Base-by-base conservation (phyloP, 2,113 vertebrate species). In the Myanophis thanlyinensis region DNA sequence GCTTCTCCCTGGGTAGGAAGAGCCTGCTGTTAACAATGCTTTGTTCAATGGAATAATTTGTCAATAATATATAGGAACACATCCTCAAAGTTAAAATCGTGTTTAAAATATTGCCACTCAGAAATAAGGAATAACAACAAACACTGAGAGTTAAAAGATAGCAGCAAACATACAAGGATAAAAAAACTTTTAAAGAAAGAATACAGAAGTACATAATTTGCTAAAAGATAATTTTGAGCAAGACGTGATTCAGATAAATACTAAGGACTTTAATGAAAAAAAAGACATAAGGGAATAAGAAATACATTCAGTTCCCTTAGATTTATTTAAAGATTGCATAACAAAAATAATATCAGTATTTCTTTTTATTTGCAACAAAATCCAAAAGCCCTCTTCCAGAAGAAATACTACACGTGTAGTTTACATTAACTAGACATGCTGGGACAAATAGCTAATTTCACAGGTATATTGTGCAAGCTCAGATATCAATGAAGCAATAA, bases 221-320 rank as follows among this genome's bases (percentile, higher is more conserved):
- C 56, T 51, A 49, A 91, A 87, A 67, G 46, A 62, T 51, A 18
- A 54, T 91, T 91, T 87, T n/a, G 25, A 91, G 46, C 62, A n/a
- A 91, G 85, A 56, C 22, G 62, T 85, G 51, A 87, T 56, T 91
- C 30, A 86, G 54, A 87, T 87, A 91, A 87, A 56, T 48, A 91
- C 23, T 67, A 35, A 88, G 56, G 85, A n/a, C n/a, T 51, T 56
- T 91, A 88, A 62, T 49, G 87, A 56, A 10, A 27, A 25, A 11
- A 87, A 86, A 56, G 59, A 8, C 6, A 12, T 13, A 8, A 35
- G 4, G 73, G 7, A 44, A 85, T 56, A 25, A 47, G 20, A 67
- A 67, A 49, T 87, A 47, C 47, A 87, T 67, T 87, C 47, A 47
- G 20, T 87, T 62, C 11, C 23, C 4, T 62, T 87, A 51, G n/a